Evolutionary conservation across 2,113 vertebrate genomes (phyloP).

Genomic region (Ptilorrhoa leucosticta): DNA sequence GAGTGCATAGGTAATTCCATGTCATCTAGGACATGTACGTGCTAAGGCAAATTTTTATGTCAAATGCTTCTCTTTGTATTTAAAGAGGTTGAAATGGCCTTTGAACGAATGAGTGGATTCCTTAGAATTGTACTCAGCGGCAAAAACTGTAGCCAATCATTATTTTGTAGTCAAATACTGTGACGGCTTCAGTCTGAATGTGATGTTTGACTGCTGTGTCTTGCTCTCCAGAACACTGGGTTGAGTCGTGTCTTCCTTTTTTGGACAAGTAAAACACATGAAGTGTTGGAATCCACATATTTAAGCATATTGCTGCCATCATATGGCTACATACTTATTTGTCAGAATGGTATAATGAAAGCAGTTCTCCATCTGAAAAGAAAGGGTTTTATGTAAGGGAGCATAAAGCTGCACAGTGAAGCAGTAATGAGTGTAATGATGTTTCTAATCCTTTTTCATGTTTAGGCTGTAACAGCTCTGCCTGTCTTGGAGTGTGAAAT

Average conservation of each 20-base stretch:
- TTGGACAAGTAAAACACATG: background rate
- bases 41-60: background rate
- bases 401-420: background rate
- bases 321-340: constrained; percentile 33
- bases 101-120: background rate
- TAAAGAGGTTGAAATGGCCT: background rate
- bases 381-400: background rate
- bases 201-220: background rate
- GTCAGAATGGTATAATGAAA: background rate
- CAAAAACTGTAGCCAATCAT: background rate
- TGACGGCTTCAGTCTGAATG: background rate
- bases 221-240: background rate
- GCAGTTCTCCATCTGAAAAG: background rate
- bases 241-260: background rate
- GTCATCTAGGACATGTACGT: too few species aligned
- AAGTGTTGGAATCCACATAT: background rate
- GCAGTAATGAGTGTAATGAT: background rate
- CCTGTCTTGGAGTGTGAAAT: background rate
- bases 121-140: background rate
- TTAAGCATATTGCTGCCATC: constrained; percentile 58
- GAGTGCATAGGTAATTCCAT: background rate
- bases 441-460: background rate
- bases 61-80: background rate
- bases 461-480: background rate
- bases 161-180: background rate